Evolutionary conservation across 2,113 vertebrate species (phyloP).

Genomic region (Rhea pennata): DNA sequence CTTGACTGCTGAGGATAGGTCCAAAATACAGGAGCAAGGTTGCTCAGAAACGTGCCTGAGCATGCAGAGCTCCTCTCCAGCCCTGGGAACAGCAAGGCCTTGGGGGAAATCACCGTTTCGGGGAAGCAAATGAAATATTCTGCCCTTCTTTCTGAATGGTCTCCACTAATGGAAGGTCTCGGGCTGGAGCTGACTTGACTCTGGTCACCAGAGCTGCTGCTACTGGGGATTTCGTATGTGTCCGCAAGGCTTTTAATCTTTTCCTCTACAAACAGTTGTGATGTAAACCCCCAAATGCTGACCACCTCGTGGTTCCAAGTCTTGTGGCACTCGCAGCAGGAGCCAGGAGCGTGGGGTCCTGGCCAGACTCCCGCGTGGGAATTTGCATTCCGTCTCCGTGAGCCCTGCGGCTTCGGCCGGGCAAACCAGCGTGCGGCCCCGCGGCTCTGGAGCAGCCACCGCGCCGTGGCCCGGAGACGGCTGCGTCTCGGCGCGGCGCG

Average conservation of each 20-base stretch:
- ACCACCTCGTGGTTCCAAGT: background rate
- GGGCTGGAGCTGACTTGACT: background rate
- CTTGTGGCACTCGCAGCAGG: background rate
- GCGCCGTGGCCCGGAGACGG: background rate
- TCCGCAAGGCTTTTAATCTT: background rate
- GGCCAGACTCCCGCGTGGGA: background rate
- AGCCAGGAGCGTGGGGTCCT: background rate
- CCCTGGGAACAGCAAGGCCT: background rate
- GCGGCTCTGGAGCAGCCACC: background rate
- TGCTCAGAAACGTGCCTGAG: accelerated
- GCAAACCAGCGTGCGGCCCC: background rate
- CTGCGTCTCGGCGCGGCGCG: background rate
- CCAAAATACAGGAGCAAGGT: background rate
- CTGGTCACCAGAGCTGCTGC: background rate
- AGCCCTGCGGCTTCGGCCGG: background rate
- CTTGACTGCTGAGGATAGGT: accelerated
- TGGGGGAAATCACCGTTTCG: accelerated
- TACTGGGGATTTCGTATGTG: background rate
- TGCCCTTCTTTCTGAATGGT: background rate
- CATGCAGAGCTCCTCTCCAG: background rate
- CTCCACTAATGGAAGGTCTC: background rate
- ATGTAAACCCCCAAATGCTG: background rate
- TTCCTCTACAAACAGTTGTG: background rate
- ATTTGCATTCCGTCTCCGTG: background rate
- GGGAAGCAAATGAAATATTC: background rate